phyloP scores from a whole-genome alignment of 2,888 invertebrate genomes.

The Hypsopygia costalis region DNA sequence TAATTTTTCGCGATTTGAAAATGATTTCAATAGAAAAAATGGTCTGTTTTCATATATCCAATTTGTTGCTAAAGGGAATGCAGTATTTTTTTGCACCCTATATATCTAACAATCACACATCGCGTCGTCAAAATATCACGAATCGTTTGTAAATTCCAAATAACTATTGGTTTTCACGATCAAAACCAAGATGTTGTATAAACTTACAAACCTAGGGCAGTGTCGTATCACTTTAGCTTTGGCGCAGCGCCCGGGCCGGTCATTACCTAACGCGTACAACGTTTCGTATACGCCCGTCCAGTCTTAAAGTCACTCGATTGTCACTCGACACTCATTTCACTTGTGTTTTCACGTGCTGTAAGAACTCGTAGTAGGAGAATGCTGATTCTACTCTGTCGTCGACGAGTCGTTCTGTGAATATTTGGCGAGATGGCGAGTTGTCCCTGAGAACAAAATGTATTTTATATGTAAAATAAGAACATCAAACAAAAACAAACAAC shows the following conservation, averaged over 20 bases:
- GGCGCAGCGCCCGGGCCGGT: conserved; percentile 4
- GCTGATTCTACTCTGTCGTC: conserved; percentile 97
- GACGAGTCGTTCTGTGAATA: conserved; percentile 93
- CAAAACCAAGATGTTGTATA: conserved; percentile 26
- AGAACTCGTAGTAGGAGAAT: conserved; percentile 98
- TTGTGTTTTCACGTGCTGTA: conserved; percentile 95
- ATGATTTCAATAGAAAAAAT: too few species aligned
- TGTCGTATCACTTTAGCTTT: conserved; percentile 30
- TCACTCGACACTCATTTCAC: conserved; percentile 84
- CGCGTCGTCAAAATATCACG: not conserved
- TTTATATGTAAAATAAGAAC: not conserved
- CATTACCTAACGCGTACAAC: conserved; percentile 18
- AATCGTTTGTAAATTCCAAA: not conserved
- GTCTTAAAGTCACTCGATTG: conserved; percentile 28
- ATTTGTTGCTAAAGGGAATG: too few species aligned
- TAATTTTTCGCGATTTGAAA: too few species aligned
- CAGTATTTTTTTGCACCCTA: too few species aligned
- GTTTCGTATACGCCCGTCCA: conserved; percentile 5
- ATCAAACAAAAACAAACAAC: not conserved
- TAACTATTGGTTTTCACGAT: conserved; percentile 20
- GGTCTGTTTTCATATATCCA: too few species aligned
- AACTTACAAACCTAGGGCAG: conserved; percentile 41
- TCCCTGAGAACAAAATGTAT: conserved; percentile 83
- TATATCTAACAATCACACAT: too few species aligned
- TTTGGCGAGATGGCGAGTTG: conserved; percentile 89